Evolutionary conservation across 2,797 vertebrate species (phyloP), one percentile per base, ranked within the genome.

Genomic region (Pseudochirops cupreus): DNA sequence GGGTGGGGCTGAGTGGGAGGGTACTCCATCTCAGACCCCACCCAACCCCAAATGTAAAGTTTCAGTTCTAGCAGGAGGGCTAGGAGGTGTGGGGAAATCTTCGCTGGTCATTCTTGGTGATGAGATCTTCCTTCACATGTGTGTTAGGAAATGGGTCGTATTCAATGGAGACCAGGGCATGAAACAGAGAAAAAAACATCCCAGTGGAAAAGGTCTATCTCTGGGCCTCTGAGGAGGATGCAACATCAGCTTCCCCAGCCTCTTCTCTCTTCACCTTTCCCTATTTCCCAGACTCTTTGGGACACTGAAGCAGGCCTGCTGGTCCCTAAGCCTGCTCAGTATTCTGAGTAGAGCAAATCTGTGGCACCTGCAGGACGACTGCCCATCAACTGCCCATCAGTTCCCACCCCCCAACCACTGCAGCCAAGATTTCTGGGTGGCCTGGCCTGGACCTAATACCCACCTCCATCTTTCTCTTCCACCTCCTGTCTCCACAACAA

Each of bases 331-430:
- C 7, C n/a, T 46, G 1, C 39, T 46, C 21, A 1, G 21, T 3
- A 12, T 46, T 87, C 24, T 50, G 39, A 87, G 39, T 3, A 50
- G 21, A 26, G 74, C 26, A 1, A 87, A 46, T n/a, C 16, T 1
- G 4, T 33, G 10, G 1, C n/a, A n/a, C 33, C 33, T 50, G 39
- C 1, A 10, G 9, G 39, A 1, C 0, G 24, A 87, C 26, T 11
- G 3, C 74, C 74, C 74, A 46, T 50, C 74, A 26, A 52, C 52
- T 52, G 21, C 74, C 24, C 74, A 5, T 26, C 39, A 46, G 0
- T 87, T 46, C 39, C 74, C 24, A 24, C 39, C 9, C 16, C 33
- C 57, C 12, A 74, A 74, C 67, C 18, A 46, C 2, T 87, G 74
- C n/a, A 87, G 74, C 39, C 39, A 87, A 10, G 10, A 26, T 26